Evolutionary conservation across 2,797 vertebrate genomes (phyloP).

Genomic region (Knipowitschia caucasica): DNA sequence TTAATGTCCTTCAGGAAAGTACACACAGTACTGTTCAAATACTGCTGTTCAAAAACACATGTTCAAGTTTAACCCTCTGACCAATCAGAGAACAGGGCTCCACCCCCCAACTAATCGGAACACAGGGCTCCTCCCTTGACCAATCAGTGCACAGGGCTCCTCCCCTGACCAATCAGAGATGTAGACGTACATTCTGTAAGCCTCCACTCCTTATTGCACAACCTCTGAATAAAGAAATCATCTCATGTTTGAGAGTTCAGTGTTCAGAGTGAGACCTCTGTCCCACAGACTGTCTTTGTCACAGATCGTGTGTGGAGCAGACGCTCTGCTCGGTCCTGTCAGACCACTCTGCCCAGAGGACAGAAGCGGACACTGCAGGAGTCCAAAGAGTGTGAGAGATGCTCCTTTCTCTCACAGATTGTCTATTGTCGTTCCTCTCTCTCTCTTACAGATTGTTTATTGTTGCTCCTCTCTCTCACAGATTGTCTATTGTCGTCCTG

Average conservation of each 20-base stretch:
- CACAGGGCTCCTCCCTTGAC: background rate
- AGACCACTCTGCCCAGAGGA: too few species aligned
- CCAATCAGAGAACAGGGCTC: background rate
- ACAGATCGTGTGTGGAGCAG: background rate
- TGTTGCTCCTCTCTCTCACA: slow-evolving; percentile 61
- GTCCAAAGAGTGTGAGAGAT: background rate
- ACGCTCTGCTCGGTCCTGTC: background rate
- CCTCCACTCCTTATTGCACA: background rate
- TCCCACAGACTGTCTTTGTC: too few species aligned
- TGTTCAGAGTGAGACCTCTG: background rate
- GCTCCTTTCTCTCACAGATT: background rate
- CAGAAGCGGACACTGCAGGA: background rate
- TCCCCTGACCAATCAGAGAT: too few species aligned
- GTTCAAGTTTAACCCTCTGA: background rate
- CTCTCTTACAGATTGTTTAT: background rate
- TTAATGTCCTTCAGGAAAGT: too few species aligned
- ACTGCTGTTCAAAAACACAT: background rate
- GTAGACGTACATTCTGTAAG: background rate
- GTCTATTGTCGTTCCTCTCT: background rate
- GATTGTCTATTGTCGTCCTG: slow-evolving; percentile 72
- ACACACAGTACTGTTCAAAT: background rate
- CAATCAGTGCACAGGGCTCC: background rate
- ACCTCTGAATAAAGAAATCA: too few species aligned
- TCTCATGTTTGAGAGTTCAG: too few species aligned
- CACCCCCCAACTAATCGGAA: background rate